These are phyloP conservation scores for Ahaetulla prasina DNA, from an alignment of 2,113 vertebrate species.

Conservation along the genomic window DNA sequence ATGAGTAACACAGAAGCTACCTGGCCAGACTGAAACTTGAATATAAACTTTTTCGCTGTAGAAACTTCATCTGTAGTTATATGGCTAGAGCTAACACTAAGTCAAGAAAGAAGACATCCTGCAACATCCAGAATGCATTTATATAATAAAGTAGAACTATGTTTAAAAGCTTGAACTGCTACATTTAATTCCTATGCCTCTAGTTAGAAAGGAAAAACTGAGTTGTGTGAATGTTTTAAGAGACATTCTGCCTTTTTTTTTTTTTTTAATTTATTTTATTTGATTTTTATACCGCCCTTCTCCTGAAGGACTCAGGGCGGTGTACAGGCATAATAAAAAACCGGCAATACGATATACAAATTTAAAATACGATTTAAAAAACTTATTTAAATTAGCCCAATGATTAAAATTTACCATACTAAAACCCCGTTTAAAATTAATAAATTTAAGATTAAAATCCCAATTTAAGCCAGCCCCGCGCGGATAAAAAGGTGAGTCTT, in stretches of 20 bases:
- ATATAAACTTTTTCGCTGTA: constrained; percentile 35
- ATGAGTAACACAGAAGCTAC: constrained; percentile 58
- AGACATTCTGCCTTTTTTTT: not conserved
- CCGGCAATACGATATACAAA: too few relatives aligned
- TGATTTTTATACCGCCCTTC: too few relatives aligned
- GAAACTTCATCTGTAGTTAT: constrained; percentile 5
- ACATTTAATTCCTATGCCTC: not conserved
- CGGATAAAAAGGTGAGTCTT: too few relatives aligned
- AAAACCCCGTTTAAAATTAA: too few relatives aligned
- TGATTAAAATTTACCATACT: too few relatives aligned
- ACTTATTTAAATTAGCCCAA: too few relatives aligned
- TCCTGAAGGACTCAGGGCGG: too few relatives aligned
- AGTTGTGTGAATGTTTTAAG: not conserved
- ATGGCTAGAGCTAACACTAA: constrained; percentile 7
- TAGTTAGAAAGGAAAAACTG: not conserved
- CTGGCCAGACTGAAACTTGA: constrained; percentile 38
- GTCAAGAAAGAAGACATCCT: not conserved
- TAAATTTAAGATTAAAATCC: too few relatives aligned
- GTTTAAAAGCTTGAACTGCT: not conserved
- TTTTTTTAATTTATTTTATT: too few relatives aligned
- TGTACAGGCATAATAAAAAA: too few relatives aligned
- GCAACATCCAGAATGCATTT: fast-evolving
- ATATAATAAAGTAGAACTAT: not conserved
- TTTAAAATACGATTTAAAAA: too few relatives aligned
- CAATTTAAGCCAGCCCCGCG: too few relatives aligned